Evolutionary conservation across 2,113 vertebrate species (phyloP).

Genomic region (Microtus ochrogaster): DNA sequence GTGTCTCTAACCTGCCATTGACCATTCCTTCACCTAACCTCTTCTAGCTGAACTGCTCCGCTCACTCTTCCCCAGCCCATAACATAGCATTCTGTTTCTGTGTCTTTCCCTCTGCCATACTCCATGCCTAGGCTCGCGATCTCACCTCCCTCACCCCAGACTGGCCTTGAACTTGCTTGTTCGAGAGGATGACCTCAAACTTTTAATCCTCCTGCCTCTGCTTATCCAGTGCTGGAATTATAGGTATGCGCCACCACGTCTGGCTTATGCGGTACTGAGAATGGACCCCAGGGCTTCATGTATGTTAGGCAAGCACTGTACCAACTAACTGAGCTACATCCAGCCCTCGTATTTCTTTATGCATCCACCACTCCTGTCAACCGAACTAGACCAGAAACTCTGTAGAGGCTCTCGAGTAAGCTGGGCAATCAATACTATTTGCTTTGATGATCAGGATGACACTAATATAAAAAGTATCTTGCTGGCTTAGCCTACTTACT

Average conservation of each 20-base stretch:
- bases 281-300: neutral
- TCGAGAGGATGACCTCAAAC: neutral
- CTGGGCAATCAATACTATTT: neutral
- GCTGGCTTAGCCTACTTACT: constrained; percentile 26
- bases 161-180: neutral
- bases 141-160: neutral
- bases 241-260: neutral
- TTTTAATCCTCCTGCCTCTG: neutral
- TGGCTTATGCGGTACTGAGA: neutral
- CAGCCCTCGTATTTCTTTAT: neutral
- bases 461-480: constrained; percentile 18
- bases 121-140: neutral
- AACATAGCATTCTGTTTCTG: neutral
- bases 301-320: neutral
- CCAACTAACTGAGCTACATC: neutral
- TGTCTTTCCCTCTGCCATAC: neutral
- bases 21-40: neutral
- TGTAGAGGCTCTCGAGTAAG: neutral
- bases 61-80: neutral
- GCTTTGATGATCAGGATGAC: constrained; percentile 39
- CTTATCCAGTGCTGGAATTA: neutral
- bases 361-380: neutral
- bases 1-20: too few species aligned
- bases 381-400: neutral
- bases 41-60: neutral